phyloP scores from a whole-genome alignment of 2,888 invertebrate genomes.

The Allygus modestus region DNA sequence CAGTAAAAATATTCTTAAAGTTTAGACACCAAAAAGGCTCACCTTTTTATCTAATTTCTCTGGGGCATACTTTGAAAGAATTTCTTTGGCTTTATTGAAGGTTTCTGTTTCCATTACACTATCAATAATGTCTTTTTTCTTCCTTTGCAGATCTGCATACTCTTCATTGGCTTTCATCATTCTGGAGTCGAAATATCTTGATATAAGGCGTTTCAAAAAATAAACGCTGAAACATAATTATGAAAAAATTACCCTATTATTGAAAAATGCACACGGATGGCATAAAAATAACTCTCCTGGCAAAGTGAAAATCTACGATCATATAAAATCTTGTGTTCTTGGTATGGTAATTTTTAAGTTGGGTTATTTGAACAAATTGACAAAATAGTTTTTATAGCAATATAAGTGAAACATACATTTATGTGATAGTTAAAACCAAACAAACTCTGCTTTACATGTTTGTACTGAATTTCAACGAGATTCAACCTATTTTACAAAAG shows the following conservation, averaged over 20 bases:
- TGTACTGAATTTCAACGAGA: too few species aligned
- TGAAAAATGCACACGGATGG: not conserved
- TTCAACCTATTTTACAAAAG: too few species aligned
- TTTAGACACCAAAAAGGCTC: not conserved
- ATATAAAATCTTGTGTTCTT: too few species aligned
- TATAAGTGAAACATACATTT: too few species aligned
- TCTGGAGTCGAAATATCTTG: conserved; percentile 93
- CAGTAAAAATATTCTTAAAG: too few species aligned
- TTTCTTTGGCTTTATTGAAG: conserved; percentile 95
- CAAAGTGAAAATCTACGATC: too few species aligned
- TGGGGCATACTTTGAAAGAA: conserved; percentile 91
- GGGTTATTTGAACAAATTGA: too few species aligned
- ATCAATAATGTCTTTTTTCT: conserved; percentile 93
- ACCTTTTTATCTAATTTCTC: conserved; percentile 75
- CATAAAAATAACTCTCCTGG: too few species aligned
- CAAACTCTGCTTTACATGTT: too few species aligned
- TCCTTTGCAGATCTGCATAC: conserved; percentile 81
- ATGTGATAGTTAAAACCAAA: too few species aligned
- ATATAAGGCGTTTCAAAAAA: conserved; percentile 86
- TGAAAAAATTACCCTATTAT: not conserved
- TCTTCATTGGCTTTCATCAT: conserved; percentile 84
- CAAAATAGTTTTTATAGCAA: too few species aligned
- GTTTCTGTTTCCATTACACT: conserved; percentile 99
- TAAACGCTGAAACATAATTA: conserved; percentile 80
- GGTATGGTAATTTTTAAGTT: too few species aligned